Base-by-base conservation (phyloP, 2,888 invertebrate species). In the Brachynemurus nebulosus region DNA sequence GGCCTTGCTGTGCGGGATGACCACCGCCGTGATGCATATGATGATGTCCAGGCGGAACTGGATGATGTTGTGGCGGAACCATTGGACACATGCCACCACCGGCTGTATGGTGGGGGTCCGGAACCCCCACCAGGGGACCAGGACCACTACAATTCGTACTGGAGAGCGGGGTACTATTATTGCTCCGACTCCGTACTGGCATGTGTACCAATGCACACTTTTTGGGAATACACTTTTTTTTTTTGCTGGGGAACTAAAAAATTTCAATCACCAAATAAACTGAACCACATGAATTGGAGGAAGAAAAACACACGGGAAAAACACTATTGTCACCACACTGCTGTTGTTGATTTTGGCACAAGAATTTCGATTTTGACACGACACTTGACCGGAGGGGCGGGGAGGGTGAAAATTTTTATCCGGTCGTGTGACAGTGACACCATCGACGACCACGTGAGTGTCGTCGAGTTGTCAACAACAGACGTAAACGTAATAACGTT, bases 1-100 rank as follows among this genome's bases (percentile, higher is more conserved):
- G 60, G 43, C 59, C 61, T 1, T 60, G 61, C 4, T 59, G 59
- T 2, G 62, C 61, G 16, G 62, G 62, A 50, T 60, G 63, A 14
- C 61, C 62, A 59, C 39, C 63, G 59, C 41, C 64, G n/a, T n/a
- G n/a, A 64, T 55, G 45, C 43, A 7, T 60, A 41, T 50, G 52
- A 16, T 58, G 59, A 18, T 55, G 59, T 2, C 62, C 62, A 3
- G 57, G 61, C 9, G 52, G 56, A 47, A 61, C 62, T 14, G 63
- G 61, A 51, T 59, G 63, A 48, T 62, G 63, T 17, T 62, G 61
- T 42, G 56, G 57, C 42, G 56, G 57, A 43, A 58, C 53, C 51
- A 57, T 57, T 42, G 59, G 59, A 48, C 58, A 59, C 58, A 61
- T 57, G 51, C 57, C 42, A 64, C 8, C 60, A 52, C 57, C 41